Evolutionary conservation across 2,113 vertebrate genomes (phyloP), one percentile per base, ranked within the genome.

Genomic region (Zosterops pallidus): DNA sequence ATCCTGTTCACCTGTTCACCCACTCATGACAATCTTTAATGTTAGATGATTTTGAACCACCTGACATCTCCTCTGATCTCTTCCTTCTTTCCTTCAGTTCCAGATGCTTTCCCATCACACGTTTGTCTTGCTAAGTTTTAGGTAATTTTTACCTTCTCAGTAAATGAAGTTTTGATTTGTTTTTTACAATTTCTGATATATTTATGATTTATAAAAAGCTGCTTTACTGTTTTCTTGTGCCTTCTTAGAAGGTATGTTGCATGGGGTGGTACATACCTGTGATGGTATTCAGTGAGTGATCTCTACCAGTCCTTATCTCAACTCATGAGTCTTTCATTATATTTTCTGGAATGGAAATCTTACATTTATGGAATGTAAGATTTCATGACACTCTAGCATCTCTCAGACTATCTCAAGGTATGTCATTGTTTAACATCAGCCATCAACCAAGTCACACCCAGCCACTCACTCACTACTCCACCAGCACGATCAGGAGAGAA

Each of bases 401-500:
- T 31, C 9, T 71, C 60, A 60, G 33, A 33, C 5, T 31, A 2
- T 35, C 19, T 50, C 70, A 14, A 67, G 15, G 14, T 28, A 16
- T n/a, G 19, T 12, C 7, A 16, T n/a, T 33, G 24, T 89, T 68
- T 46, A 59, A 29, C 39, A 0, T 0, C 37, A 60, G 15, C 24
- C 23, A 60, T n/a, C 10, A 59, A 39, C 12, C 24, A 39, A 29
- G 19, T 7, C 0, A 0, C 23, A 52, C 6, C 5, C 23, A 52
- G 33, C 19, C 0, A 0, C 14, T 56, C 15, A 15, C 18, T 65
- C 14, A 20, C 15, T 60, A 14, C 24, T 23, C 7, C 28, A 39
- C 28, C n/a, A 46, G 20, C 10, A 53, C 53, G 11, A 75, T n/a
- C 28, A 46, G 19, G 12, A 46, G 33, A 46, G 9, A 52, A 59